phyloP scores from a whole-genome alignment of 2,797 vertebrate genomes.

The Oreortyx pictus region DNA sequence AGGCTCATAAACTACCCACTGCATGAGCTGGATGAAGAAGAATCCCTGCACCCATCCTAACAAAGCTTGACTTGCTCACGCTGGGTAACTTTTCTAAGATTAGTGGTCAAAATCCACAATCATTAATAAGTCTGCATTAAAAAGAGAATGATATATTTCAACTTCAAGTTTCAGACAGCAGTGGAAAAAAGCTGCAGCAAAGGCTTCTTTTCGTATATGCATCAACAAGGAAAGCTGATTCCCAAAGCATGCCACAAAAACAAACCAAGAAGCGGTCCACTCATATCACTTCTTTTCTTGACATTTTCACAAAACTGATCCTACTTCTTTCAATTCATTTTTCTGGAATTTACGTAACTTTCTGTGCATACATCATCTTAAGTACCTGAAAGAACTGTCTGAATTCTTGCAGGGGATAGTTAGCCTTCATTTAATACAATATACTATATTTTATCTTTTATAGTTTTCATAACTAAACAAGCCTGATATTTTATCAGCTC shows the following conservation, averaged over 20 bases:
- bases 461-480: background rate
- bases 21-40: background rate
- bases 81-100: background rate
- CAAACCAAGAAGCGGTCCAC: background rate
- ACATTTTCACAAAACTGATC: background rate
- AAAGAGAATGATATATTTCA: background rate
- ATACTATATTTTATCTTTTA: background rate
- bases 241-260: slow-evolving; percentile 19
- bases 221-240: background rate
- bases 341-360: background rate
- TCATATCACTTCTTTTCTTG: background rate
- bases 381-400: background rate
- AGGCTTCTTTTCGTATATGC: background rate
- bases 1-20: background rate
- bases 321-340: background rate
- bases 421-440: background rate
- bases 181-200: slow-evolving; percentile 3
- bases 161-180: background rate
- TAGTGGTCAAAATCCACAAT: background rate
- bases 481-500: background rate
- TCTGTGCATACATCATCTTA: background rate
- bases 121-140: background rate
- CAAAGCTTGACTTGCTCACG: background rate
- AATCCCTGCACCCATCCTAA: background rate
- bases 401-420: background rate